Evolutionary conservation across 2,797 vertebrate genomes (phyloP).

Genomic region (Fistularia tabacaria): DNA sequence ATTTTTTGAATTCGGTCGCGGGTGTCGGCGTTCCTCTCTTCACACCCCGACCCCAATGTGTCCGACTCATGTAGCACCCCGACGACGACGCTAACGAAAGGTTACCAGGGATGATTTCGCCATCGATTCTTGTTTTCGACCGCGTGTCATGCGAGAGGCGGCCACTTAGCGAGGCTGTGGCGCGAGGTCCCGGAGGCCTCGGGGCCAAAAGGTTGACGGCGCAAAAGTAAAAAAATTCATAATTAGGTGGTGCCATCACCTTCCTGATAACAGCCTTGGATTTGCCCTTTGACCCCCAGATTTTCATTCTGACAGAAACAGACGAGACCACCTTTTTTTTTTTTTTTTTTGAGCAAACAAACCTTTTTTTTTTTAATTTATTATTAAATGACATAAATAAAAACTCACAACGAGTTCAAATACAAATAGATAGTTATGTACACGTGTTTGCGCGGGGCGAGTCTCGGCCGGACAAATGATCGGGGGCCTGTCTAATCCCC

Average conservation of each 20-base stretch:
- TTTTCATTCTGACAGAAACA: no score
- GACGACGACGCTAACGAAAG: conserved; percentile 69
- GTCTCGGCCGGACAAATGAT: conserved; percentile 4
- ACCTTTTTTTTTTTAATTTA: conserved; percentile 75
- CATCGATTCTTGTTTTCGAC: no score
- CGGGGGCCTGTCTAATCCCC: conserved; percentile 52
- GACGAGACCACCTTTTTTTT: conserved; percentile 7
- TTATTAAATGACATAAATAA: conserved; percentile 86
- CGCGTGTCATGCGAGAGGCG: no score
- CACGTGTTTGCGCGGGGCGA: conserved; percentile 48
- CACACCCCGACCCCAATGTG: conserved; percentile 49
- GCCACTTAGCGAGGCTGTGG: no score
- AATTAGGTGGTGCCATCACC: no score
- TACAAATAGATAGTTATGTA: conserved; percentile 80
- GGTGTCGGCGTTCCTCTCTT: conserved; percentile 13
- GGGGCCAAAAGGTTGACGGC: no score
- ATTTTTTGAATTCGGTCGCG: no score
- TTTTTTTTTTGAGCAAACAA: conserved; percentile 58
- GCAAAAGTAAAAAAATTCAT: no score
- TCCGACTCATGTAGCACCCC: conserved; percentile 62
- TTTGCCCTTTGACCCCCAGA: no score
- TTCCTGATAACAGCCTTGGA: no score
- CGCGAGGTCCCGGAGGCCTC: no score
- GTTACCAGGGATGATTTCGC: conserved; percentile 16
- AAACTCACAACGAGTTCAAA: conserved; percentile 69